Evolutionary conservation across 2,797 vertebrate genomes (phyloP).

Genomic region (Phoxinus dragarum): DNA sequence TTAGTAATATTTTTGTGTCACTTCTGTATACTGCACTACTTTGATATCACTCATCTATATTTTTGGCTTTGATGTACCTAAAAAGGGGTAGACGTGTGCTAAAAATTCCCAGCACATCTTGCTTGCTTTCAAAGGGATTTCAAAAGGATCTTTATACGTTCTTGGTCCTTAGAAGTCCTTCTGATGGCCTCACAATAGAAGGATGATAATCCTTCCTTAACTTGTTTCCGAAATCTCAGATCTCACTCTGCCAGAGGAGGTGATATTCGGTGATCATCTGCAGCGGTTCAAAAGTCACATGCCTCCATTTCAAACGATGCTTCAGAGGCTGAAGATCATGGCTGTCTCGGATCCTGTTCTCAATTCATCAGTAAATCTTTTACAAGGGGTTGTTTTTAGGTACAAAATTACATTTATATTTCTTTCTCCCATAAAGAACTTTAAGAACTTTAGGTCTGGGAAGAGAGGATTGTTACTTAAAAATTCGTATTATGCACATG

Average conservation of each 20-base stretch:
- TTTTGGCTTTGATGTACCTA: background rate
- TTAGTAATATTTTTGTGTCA: background rate
- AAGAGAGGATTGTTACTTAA: background rate
- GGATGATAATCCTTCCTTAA: background rate
- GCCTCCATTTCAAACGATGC: conserved; percentile 73
- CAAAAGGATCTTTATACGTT: background rate
- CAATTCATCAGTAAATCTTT: conserved; percentile 70
- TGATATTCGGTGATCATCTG: conserved; percentile 75
- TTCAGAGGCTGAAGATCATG: conserved; percentile 79
- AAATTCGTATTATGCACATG: background rate
- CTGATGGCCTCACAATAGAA: background rate
- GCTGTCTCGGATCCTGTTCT: conserved; percentile 81
- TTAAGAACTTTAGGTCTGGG: background rate
- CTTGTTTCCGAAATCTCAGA: conserved; percentile 66
- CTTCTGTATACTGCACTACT: background rate
- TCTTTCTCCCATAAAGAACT: background rate
- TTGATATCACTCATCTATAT: background rate
- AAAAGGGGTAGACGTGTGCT: background rate
- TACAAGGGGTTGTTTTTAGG: conserved; percentile 79
- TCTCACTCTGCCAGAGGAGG: conserved; percentile 80
- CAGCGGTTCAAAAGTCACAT: conserved; percentile 72
- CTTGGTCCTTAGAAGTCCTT: background rate
- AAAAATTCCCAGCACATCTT: background rate
- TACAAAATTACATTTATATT: conserved; percentile 59
- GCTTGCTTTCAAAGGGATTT: conserved; percentile 8